phyloP scores from a whole-genome alignment of 2,888 invertebrate genomes.

The Eupithecia exiguata region DNA sequence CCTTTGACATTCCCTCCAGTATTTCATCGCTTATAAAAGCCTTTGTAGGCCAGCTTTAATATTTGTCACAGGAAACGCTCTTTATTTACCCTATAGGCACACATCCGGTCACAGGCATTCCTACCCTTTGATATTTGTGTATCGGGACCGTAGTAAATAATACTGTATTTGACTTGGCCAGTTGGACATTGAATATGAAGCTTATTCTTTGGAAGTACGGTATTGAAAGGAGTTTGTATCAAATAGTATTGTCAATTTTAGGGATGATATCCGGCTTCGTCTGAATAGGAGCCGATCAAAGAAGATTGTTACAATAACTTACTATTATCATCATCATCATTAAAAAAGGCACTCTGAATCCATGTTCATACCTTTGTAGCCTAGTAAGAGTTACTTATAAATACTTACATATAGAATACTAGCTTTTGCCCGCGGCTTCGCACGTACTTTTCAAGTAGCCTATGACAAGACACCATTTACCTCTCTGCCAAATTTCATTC shows the following conservation, averaged over 20 bases:
- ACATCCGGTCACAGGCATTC: slow-evolving; percentile 68
- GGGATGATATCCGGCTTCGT: slow-evolving; percentile 12
- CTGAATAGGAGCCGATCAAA: neutral
- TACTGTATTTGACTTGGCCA: slow-evolving; percentile 53
- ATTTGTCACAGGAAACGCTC: slow-evolving; percentile 73
- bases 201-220: slow-evolving; percentile 19
- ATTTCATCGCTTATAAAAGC: slow-evolving; percentile 47
- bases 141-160: slow-evolving; percentile 65
- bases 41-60: slow-evolving; percentile 56
- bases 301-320: neutral
- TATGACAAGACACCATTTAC: no score
- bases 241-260: slow-evolving; percentile 25
- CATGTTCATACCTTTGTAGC: neutral
- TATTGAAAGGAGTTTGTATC: slow-evolving; percentile 28
- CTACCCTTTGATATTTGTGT: slow-evolving; percentile 66
- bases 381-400: neutral
- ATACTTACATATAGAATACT: no score
- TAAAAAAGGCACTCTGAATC: neutral
- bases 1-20: slow-evolving; percentile 40
- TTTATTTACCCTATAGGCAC: slow-evolving; percentile 71
- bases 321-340: neutral
- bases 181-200: slow-evolving; percentile 38
- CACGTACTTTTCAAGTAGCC: no score
- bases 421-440: no score
- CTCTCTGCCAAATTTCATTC: no score